Evolutionary conservation across 2,888 invertebrate genomes (phyloP).

Genomic region (Tinea semifulvella): DNA sequence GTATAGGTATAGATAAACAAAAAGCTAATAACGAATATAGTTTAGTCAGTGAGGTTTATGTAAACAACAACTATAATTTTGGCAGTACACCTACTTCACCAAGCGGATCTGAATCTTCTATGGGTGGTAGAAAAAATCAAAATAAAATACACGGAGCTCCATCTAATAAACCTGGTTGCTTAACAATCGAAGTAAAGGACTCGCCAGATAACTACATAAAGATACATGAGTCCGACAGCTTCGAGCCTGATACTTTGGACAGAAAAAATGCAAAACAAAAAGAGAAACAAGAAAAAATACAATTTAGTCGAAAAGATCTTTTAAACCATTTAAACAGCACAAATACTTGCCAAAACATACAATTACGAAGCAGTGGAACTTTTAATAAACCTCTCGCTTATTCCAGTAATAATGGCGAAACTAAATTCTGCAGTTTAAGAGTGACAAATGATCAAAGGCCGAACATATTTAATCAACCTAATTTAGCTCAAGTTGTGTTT

Average conservation of each 20-base stretch:
- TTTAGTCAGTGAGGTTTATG: conserved; percentile 81
- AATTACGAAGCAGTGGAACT: conserved; percentile 74
- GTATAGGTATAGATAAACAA: conserved; percentile 18
- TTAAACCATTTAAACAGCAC: conserved; percentile 35
- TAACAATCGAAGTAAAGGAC: conserved; percentile 86
- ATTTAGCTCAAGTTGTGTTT: conserved; percentile 34
- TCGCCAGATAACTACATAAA: conserved; percentile 79
- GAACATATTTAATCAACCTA: conserved; percentile 49
- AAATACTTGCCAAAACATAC: conserved; percentile 58
- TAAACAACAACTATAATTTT: conserved; percentile 77
- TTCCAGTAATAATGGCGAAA: conserved; percentile 37
- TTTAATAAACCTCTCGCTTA: conserved; percentile 66
- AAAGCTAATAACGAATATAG: conserved; percentile 67
- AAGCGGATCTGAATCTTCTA: conserved; percentile 65
- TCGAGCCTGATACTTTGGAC: conserved; percentile 88
- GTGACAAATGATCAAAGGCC: conserved; percentile 77
- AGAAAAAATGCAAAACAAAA: conserved; percentile 71
- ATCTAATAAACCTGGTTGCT: conserved; percentile 76
- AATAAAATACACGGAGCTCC: conserved; percentile 35
- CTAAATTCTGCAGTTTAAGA: conserved; percentile 72
- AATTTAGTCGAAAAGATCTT: conserved; percentile 44
- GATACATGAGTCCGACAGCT: conserved; percentile 82
- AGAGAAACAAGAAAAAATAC: conserved; percentile 31
- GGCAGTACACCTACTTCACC: conserved; percentile 68
- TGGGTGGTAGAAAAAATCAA: conserved; percentile 66